Evolutionary conservation across 2,888 invertebrate genomes (phyloP).

Genomic region (Ophioninae sp.): DNA sequence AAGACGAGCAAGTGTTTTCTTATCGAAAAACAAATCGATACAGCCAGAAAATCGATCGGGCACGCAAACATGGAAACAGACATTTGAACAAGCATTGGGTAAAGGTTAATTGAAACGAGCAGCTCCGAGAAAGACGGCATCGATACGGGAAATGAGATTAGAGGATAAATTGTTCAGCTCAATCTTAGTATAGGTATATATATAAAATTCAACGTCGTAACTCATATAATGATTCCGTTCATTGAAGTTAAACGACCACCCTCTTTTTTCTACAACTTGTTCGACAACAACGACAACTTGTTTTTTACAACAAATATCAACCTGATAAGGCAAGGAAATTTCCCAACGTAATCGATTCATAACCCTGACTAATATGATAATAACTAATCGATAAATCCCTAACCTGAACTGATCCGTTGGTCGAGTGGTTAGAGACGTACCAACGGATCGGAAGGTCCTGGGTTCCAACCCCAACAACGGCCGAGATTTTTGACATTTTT

Average conservation of each 20-base stretch:
- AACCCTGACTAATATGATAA: too few relatives aligned
- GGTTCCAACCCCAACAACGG: neutral
- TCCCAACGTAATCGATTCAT: too few relatives aligned
- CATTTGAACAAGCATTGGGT: constrained; percentile 27
- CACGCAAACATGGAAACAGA: constrained; percentile 8
- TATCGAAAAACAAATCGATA: constrained; percentile 47
- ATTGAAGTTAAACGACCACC: neutral
- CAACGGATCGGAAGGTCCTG: neutral
- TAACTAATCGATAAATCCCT: neutral
- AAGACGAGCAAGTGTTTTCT: constrained; percentile 19
- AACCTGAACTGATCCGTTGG: neutral
- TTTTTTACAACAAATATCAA: too few relatives aligned
- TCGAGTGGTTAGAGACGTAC: neutral
- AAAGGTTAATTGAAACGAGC: constrained; percentile 51
- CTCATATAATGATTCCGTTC: neutral
- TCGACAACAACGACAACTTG: too few relatives aligned
- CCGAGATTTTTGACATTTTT: neutral
- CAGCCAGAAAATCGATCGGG: constrained; percentile 30
- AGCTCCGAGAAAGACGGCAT: constrained; percentile 1
- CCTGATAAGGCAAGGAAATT: too few relatives aligned
- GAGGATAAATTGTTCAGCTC: constrained; percentile 36
- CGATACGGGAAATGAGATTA: constrained; percentile 16
- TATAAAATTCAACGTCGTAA: constrained; percentile 30
- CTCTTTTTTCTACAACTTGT: too few relatives aligned
- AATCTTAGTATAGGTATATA: constrained; percentile 46